Evolutionary conservation across 2,888 invertebrate species (phyloP).

Genomic region (Oscheius myriophilus): DNA sequence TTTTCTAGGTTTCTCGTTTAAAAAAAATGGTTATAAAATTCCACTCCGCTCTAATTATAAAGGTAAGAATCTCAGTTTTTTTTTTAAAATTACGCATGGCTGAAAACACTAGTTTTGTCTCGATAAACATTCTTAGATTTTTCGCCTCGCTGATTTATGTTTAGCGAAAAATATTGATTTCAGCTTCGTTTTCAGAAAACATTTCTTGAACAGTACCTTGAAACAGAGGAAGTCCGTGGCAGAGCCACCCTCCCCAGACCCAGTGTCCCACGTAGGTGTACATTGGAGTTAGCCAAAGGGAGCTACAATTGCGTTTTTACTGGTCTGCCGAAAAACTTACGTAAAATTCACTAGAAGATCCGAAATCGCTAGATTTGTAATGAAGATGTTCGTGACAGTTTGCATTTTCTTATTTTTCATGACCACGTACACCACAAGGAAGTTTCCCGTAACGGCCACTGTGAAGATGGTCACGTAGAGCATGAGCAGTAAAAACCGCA

Average conservation of each 20-base stretch:
- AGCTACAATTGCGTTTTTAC: slow-evolving; percentile 77
- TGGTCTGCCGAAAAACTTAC: slow-evolving; percentile 41
- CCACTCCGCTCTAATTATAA: too few relatives aligned
- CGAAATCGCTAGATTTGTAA: slow-evolving; percentile 92
- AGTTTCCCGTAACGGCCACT: slow-evolving; percentile 87
- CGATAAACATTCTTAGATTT: too few relatives aligned
- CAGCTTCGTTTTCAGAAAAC: background rate
- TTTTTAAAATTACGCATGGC: too few relatives aligned
- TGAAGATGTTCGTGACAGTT: slow-evolving; percentile 96
- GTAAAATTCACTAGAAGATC: slow-evolving; percentile 86
- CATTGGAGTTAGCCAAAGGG: slow-evolving; percentile 94
- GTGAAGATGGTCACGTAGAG: slow-evolving; percentile 83
- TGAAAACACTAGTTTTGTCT: too few relatives aligned
- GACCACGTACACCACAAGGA: slow-evolving; percentile 91
- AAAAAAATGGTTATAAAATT: too few relatives aligned
- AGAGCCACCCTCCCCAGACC: slow-evolving; percentile 89
- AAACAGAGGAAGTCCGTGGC: slow-evolving; percentile 90
- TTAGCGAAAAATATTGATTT: too few relatives aligned
- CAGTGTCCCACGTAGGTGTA: slow-evolving; percentile 90
- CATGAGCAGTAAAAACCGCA: slow-evolving; percentile 48
- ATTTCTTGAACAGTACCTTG: slow-evolving; percentile 33
- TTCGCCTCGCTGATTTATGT: too few relatives aligned
- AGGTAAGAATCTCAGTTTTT: too few relatives aligned
- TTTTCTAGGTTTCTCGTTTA: too few relatives aligned
- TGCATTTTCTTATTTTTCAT: slow-evolving; percentile 92